Conservation (phyloP, 1,140 invertebrate genomes). For the Procambarus virginalis region DNA sequence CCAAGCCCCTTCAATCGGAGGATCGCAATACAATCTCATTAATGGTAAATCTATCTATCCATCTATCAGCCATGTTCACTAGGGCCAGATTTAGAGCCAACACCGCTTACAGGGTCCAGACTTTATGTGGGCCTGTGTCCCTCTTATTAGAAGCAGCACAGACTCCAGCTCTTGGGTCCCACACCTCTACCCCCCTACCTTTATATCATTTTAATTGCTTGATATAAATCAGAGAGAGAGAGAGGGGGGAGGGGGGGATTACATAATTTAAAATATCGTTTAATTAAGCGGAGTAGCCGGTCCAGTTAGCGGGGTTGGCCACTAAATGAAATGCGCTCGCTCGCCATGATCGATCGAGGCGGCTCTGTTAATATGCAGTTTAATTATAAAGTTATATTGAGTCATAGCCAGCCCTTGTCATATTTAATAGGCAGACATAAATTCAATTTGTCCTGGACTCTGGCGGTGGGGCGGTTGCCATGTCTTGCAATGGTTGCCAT, state of each 20-base stretch:
- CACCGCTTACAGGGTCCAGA: constrained; percentile 38
- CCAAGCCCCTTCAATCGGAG: constrained; percentile 42
- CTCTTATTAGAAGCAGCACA: background rate
- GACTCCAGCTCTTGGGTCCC: background rate
- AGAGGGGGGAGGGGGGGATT: constrained; percentile 17
- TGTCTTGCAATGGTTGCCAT: constrained; percentile 52
- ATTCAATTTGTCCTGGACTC: constrained; percentile 65
- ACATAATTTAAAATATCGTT: constrained; percentile 66
- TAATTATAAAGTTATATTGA: constrained; percentile 70
- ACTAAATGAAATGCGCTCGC: constrained; percentile 63
- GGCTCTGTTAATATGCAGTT: constrained; percentile 68
- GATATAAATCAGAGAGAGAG: constrained; percentile 41
- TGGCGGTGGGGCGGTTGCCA: constrained; percentile 46
- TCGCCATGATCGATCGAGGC: constrained; percentile 59
- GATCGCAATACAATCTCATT: constrained; percentile 59
- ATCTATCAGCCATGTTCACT: constrained; percentile 63
- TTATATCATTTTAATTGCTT: constrained; percentile 63
- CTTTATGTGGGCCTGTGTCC: background rate
- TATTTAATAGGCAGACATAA: constrained; percentile 69
- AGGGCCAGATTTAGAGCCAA: constrained; percentile 55
- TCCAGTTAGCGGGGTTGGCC: constrained; percentile 36
- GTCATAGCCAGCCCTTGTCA: constrained; percentile 67
- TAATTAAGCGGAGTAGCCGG: constrained; percentile 42
- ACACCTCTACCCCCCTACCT: constrained; percentile 45
- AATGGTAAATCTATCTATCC: constrained; percentile 66